phyloP scores from a whole-genome alignment of 2,797 vertebrate genomes.

The Ctenochaetus hawaiiensis region DNA sequence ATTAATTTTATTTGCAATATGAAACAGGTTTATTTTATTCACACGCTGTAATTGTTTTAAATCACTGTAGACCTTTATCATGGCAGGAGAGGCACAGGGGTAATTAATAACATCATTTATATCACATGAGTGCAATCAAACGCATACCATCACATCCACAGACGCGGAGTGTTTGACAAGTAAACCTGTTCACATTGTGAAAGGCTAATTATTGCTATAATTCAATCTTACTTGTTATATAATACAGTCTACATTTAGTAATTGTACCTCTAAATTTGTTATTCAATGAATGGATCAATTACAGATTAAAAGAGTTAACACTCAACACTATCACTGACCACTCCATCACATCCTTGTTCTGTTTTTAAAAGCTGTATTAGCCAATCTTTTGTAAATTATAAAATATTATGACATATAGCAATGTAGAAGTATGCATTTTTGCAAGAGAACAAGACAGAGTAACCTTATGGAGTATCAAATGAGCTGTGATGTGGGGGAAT shows the following conservation, averaged over 20 bases:
- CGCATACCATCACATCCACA: no score
- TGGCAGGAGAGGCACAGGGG: background rate
- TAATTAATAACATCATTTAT: background rate
- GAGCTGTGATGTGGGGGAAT: background rate
- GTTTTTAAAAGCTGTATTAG: background rate
- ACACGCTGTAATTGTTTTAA: background rate
- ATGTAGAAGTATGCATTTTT: background rate
- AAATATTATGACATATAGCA: no score
- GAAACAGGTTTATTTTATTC: background rate
- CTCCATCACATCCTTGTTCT: background rate
- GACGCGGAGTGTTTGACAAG: background rate
- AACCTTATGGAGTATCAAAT: background rate
- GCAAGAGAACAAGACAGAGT: no score
- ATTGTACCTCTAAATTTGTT: background rate
- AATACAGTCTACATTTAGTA: no score
- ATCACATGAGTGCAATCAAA: background rate
- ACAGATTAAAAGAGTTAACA: background rate
- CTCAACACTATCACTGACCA: background rate
- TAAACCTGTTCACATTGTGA: conserved; percentile 40
- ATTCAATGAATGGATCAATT: background rate
- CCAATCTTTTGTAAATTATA: background rate
- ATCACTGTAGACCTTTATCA: background rate
- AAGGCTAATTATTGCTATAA: conserved; percentile 4
- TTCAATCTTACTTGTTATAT: background rate
- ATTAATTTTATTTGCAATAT: background rate